Conservation (phyloP, 2,113 vertebrate species). For the Etheostoma cragini region DNA sequence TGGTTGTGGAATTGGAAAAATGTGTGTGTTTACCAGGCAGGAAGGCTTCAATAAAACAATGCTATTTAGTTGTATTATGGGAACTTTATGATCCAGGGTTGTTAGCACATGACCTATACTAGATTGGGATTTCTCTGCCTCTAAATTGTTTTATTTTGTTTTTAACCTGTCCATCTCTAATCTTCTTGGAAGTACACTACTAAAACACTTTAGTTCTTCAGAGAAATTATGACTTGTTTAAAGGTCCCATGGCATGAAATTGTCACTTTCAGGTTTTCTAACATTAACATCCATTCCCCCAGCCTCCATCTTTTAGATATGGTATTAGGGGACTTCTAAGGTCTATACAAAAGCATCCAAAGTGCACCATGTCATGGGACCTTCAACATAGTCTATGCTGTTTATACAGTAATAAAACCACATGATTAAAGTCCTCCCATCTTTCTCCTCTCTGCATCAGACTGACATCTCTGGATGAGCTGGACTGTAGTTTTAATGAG, state of each 20-base stretch:
- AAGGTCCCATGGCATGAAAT: too few relatives aligned
- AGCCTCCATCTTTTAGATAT: too few relatives aligned
- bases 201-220: neutral
- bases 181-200: neutral
- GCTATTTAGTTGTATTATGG: neutral
- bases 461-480: conserved; percentile 90
- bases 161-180: neutral
- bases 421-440: neutral
- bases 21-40: neutral
- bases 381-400: neutral
- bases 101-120: neutral
- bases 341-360: too few relatives aligned
- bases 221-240: neutral
- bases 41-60: neutral
- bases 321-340: too few relatives aligned
- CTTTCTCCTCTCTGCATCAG: conserved; percentile 67
- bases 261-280: too few relatives aligned
- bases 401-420: neutral
- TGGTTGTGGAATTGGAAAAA: neutral
- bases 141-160: too few relatives aligned
- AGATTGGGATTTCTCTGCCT: too few relatives aligned
- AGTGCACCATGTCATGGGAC: too few relatives aligned
- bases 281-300: too few relatives aligned
- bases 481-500: conserved; percentile 99
- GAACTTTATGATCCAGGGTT: neutral